Base-by-base conservation (phyloP, 2,797 vertebrate species). In the Rousettus madagascariensis region DNA sequence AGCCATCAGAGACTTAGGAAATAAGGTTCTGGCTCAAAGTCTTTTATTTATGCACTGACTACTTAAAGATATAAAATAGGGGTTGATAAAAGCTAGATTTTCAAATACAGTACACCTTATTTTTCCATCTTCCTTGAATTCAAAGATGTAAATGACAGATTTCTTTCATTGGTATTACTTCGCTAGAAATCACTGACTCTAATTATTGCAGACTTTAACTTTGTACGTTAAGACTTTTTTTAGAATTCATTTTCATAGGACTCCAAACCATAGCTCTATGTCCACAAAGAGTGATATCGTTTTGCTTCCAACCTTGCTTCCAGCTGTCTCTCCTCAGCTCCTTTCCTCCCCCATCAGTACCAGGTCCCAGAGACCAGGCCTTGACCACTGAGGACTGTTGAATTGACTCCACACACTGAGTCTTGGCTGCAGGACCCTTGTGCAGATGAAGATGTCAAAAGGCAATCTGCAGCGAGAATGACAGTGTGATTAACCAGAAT, bases 381-480 rank as follows among this genome's bases (percentile, higher is more conserved):
- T 96, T 77, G 95, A 69, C 93, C 92, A 97, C 87, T 77, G 92
- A 89, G 95, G 94, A 94, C 96, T 0, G 0, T 30, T 94, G 97
- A 97, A 98, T 95, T 98, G 96, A 98, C 97, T 98, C 30, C 8
- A 86, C 49, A 28, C 36, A 94, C 95, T 88, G 86, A 97, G 95
- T 55, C 86, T 95, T 95, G 95, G 94, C 96, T 97, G 55, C 80
- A 78, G 97, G 95, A 97, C 97, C 93, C 95, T 96, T 97, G 97
- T 97, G 97, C 96, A 97, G 98, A 98, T 98, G 98, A 98, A 99
- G 98, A 98, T 98, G 98, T 99, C 98, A 98, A 98, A 98, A 98
- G 98, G 98, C 98, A 98, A 97, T 98, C 98, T 98, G 96, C 92
- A 97, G 97, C 84, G 96, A 98, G 98, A 98, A 98, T 98, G 98